Base-by-base conservation (phyloP, 2,888 invertebrate species). In the Campoletis raptor region DNA sequence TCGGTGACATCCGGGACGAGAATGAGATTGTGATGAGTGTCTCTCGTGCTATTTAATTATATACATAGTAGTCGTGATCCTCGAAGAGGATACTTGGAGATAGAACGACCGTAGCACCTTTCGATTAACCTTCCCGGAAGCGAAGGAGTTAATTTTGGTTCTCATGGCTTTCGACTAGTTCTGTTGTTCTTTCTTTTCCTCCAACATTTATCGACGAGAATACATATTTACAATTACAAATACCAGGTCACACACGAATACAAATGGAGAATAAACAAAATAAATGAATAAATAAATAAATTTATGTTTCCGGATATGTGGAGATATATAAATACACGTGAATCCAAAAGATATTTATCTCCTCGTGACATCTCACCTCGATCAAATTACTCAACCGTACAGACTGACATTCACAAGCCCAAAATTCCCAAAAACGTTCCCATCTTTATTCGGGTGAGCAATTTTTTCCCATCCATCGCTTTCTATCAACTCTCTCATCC, bases 91-190 rank as follows among this genome's bases (percentile, higher is more conserved):
- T 85, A 57, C 85, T 72, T 21, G n/a, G 70, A 81, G 84, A 81
- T 70, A 57, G 61, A 67, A 78, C 73, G 52, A 40, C 30, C 61
- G 15, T 30, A 61, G 61, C 30, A 76, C 79, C 64, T 45, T 70
- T 70, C 85, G 85, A 85, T 85, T 83, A 80, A 66, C 76, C 85
- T 82, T 85, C 79, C 82, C 85, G 85, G 85, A 83, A 85, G 83
- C 70, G 69, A 70, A 78, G 69, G 76, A 79, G 74, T 79, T 80
- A 80, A 82, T 85, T 85, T 54, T 76, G 83, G 64, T 72, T 79
- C 85, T 80, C 83, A 57, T 69, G 64, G 70, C 70, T 80, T 52
- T 85, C 78, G 52, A 82, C 81, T 77, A 69, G 64, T 30, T 30
- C 42, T 15, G 15, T 15, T 48, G 18, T 36, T 48, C 48, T 52